Evolutionary conservation across 2,888 invertebrate genomes (phyloP).

Genomic region (Drosophila imparisetae): DNA sequence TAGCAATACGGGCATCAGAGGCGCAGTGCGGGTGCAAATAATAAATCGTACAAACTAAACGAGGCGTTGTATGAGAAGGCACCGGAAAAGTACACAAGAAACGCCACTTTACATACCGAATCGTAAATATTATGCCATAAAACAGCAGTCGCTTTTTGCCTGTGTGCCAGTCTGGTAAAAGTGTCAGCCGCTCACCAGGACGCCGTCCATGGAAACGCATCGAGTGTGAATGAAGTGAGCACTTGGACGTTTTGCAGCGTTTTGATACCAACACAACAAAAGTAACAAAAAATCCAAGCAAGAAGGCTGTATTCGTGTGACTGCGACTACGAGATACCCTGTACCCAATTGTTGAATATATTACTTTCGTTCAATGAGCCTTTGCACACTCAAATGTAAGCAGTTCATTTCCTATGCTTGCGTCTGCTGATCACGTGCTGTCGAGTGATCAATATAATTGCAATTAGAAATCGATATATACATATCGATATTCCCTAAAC

Average conservation of each 20-base stretch:
- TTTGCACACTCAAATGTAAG: not conserved
- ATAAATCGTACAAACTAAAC: conserved; percentile 56
- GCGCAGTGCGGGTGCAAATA: conserved; percentile 17
- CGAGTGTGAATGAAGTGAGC: conserved; percentile 79
- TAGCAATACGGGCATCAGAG: conserved; percentile 3
- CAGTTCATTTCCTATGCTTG: not conserved
- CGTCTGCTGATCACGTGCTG: not conserved
- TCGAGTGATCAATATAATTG: not conserved
- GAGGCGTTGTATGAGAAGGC: conserved; percentile 43
- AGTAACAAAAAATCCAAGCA: conserved; percentile 10
- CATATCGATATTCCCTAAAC: not conserved
- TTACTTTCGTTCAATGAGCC: not conserved
- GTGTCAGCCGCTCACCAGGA: conserved; percentile 36
- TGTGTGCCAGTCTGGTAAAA: conserved; percentile 40
- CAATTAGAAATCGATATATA: too few species aligned
- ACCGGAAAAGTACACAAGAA: conserved; percentile 73
- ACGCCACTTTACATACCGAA: conserved; percentile 75
- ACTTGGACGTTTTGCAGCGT: conserved; percentile 70
- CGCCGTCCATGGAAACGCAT: conserved; percentile 57
- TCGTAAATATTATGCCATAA: conserved; percentile 78
- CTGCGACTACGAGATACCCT: not conserved
- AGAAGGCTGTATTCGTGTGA: not conserved
- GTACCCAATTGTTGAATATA: not conserved
- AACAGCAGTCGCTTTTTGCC: conserved; percentile 54
- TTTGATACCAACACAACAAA: conserved; percentile 66